Conservation (phyloP, 2,797 vertebrate genomes). For the Platalea minor region DNA sequence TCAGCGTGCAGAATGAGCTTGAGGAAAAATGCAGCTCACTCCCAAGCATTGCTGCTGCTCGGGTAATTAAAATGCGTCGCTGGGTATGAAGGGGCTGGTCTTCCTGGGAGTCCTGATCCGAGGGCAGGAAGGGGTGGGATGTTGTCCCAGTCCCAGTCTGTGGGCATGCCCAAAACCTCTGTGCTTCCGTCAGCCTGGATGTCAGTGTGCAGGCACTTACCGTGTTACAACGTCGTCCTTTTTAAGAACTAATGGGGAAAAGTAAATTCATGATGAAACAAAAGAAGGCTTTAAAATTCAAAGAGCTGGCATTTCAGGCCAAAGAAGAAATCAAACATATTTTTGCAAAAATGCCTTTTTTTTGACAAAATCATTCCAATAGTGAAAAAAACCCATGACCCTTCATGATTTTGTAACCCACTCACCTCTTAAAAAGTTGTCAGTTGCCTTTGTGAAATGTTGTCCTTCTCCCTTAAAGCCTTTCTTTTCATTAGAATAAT, state of each 20-base stretch:
- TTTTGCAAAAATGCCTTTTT: neutral
- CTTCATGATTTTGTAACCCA: neutral
- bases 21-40: neutral
- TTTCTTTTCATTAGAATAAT: neutral
- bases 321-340: neutral
- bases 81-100: no score
- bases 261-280: neutral
- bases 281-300: neutral
- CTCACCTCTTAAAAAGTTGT: neutral
- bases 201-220: neutral
- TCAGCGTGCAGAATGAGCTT: no score
- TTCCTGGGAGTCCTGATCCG: neutral
- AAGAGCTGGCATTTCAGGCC: neutral
- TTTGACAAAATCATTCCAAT: neutral
- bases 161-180: neutral
- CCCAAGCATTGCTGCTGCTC: neutral
- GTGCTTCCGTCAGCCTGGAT: neutral
- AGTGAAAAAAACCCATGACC: neutral
- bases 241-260: neutral
- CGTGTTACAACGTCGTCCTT: fast-evolving
- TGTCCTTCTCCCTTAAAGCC: neutral
- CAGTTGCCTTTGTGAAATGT: neutral
- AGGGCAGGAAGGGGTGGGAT: neutral
- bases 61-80: no score
- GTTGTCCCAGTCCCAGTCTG: no score